These are phyloP conservation scores for Rhabdomys pumilio DNA, from an alignment of 2,797 vertebrate genomes.

Conservation along the genomic window DNA sequence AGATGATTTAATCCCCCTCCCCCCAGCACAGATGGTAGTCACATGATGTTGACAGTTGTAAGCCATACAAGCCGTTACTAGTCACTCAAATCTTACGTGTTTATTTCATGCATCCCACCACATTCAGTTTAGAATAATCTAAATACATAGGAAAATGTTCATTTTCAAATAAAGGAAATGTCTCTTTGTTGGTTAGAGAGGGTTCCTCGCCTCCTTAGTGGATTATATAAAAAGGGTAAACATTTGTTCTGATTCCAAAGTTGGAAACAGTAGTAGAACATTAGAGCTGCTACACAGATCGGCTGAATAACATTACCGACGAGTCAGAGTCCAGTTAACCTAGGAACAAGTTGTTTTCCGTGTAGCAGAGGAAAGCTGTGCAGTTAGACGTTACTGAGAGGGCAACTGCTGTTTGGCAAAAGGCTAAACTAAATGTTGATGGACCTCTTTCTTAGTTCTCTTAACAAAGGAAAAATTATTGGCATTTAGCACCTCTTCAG, in stretches of 20 bases:
- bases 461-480: slow-evolving; percentile 51
- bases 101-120: not conserved
- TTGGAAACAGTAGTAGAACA: slow-evolving; percentile 50
- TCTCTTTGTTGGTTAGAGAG: not conserved
- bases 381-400: not conserved
- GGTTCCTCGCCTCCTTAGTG: not conserved
- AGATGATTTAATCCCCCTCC: not conserved
- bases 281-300: not conserved
- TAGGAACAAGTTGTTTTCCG: slow-evolving; percentile 25
- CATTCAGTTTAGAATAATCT: not conserved
- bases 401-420: not conserved
- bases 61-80: not conserved
- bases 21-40: not conserved
- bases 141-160: not conserved
- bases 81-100: not conserved
- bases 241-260: not conserved
- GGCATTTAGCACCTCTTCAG: not conserved
- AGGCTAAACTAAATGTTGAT: not conserved
- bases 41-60: not conserved
- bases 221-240: not conserved
- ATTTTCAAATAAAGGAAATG: not conserved
- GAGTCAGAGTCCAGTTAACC: not conserved
- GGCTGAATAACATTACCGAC: slow-evolving; percentile 28
- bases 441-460: not conserved
- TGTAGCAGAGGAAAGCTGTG: not conserved